Conservation (phyloP, 2,113 vertebrate genomes). For the Chloebia gouldiae region DNA sequence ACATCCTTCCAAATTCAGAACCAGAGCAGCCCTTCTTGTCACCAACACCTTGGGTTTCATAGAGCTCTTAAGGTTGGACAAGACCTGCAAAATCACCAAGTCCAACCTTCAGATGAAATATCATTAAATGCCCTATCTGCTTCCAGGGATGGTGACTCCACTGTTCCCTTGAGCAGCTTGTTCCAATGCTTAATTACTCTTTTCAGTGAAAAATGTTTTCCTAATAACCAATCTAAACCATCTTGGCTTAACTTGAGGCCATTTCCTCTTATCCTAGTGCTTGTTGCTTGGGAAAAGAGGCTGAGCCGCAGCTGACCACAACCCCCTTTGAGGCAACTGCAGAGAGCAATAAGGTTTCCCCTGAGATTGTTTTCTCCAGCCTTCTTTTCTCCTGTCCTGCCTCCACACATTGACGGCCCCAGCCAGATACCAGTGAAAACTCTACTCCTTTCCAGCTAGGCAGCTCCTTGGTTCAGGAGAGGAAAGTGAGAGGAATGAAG, state of each 20-base stretch:
- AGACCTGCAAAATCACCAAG: background rate
- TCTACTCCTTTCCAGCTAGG: background rate
- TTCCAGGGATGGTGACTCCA: background rate
- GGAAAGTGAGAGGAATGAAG: background rate
- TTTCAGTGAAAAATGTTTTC: background rate
- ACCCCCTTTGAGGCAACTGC: background rate
- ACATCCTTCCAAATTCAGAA: background rate
- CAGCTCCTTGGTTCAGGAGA: background rate
- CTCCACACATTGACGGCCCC: background rate
- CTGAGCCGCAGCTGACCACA: background rate
- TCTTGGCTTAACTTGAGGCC: background rate
- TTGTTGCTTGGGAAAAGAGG: background rate
- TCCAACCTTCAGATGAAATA: background rate
- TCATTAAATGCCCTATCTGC: background rate
- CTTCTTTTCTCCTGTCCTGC: background rate
- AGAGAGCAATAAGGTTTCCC: background rate
- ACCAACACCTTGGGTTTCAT: rapidly evolving
- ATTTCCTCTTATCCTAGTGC: background rate
- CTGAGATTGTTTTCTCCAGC: background rate
- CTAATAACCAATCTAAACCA: background rate
- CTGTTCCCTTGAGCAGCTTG: background rate
- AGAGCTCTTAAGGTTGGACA: background rate
- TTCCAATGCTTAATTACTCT: background rate
- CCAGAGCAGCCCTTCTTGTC: background rate
- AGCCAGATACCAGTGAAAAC: background rate